Conservation (phyloP, 2,888 invertebrate genomes). For the Nephrotoma appendiculata region DNA sequence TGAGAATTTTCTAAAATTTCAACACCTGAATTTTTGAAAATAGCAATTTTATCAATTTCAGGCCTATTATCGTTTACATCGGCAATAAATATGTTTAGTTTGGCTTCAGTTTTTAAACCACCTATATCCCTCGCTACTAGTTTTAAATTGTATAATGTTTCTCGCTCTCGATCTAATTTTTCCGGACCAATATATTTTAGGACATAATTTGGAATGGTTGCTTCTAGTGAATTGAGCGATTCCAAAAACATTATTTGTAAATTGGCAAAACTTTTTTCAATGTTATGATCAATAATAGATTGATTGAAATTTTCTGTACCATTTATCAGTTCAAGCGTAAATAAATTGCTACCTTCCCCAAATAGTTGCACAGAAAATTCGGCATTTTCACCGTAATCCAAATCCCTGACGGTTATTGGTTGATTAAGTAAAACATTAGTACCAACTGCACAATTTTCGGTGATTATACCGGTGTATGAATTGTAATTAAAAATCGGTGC, state of each 20-base stretch:
- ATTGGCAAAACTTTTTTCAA: constrained; percentile 27
- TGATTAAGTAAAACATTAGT: constrained; percentile 55
- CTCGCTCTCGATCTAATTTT: constrained; percentile 60
- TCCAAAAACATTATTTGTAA: constrained; percentile 28
- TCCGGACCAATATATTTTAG: constrained; percentile 26
- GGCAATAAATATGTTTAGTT: constrained; percentile 50
- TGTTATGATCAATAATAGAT: constrained; percentile 16
- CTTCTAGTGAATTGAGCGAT: constrained; percentile 20
- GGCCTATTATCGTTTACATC: constrained; percentile 77
- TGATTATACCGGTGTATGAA: constrained; percentile 59
- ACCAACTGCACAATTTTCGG: constrained; percentile 58
- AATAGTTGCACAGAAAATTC: constrained; percentile 52
- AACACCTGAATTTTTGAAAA: constrained; percentile 51
- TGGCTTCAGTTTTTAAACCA: constrained; percentile 58
- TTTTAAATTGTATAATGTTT: constrained; percentile 48
- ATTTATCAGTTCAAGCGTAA: constrained; percentile 41
- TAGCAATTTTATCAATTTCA: constrained; percentile 50
- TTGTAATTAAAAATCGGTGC: constrained; percentile 60
- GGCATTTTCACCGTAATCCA: constrained; percentile 53
- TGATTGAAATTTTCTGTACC: constrained; percentile 29
- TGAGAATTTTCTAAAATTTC: constrained; percentile 47
- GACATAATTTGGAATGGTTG: constrained; percentile 24
- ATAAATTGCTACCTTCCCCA: constrained; percentile 62
- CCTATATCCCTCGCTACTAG: constrained; percentile 64
- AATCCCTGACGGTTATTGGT: constrained; percentile 54